Evolutionary conservation across 2,888 invertebrate genomes (phyloP).

Genomic region (Trisateles emortualis): DNA sequence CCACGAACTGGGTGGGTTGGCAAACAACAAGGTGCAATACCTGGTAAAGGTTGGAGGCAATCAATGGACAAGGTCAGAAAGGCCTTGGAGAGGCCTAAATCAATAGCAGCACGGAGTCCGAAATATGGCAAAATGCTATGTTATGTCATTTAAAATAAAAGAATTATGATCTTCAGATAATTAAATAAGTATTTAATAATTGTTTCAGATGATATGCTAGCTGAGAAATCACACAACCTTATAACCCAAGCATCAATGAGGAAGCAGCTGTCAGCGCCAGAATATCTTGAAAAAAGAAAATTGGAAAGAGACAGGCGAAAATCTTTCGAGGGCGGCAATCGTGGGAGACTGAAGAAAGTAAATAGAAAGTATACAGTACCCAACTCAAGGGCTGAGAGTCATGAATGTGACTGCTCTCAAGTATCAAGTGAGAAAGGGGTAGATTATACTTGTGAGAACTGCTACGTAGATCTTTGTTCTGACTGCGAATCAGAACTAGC

Average conservation of each 20-base stretch:
- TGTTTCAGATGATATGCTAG: constrained; percentile 87
- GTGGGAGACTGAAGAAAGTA: constrained; percentile 87
- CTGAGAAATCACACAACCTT: constrained; percentile 86
- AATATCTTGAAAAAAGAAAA: constrained; percentile 95
- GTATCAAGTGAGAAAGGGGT: constrained; percentile 76
- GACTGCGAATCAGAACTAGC: constrained; percentile 76
- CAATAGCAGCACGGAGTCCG: too few relatives aligned
- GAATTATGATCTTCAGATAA: too few relatives aligned
- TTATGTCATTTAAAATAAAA: too few relatives aligned
- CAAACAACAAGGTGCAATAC: too few relatives aligned
- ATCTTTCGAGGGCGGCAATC: constrained; percentile 87
- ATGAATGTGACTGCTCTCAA: constrained; percentile 76
- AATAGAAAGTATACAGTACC: constrained; percentile 78
- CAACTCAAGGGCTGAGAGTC: constrained; percentile 60
- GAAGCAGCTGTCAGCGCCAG: constrained; percentile 94
- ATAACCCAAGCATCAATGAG: constrained; percentile 88
- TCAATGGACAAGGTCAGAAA: too few relatives aligned
- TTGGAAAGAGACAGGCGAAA: constrained; percentile 90
- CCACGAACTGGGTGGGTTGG: too few relatives aligned
- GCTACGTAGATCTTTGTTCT: constrained; percentile 78
- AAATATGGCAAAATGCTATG: too few relatives aligned
- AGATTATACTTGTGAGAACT: constrained; percentile 79
- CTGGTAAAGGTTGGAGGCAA: too few relatives aligned
- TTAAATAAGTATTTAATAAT: too few relatives aligned
- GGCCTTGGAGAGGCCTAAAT: too few relatives aligned